A percentile compares a stretch with the other conserved stretches of the same genome.
Evolutionary conservation across 2,113 vertebrate genomes (phyloP).

Genomic region (Dicerorhinus sumatrensis): DNA sequence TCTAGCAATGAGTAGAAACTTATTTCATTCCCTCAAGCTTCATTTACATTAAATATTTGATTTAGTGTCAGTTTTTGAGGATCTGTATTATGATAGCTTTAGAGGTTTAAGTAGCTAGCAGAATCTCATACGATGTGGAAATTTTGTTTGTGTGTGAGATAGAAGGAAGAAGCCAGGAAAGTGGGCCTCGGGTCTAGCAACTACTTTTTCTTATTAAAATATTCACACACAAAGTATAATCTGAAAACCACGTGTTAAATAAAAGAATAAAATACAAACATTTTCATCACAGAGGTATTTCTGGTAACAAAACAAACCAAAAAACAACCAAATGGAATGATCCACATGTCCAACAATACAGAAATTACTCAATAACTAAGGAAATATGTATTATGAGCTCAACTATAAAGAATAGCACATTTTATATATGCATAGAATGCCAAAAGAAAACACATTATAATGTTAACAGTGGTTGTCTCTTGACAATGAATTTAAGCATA

Average conservation of each 20-base stretch:
- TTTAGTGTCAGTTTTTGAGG: conserved; percentile 58
- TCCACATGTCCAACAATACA: neutral
- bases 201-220: conserved; percentile 14
- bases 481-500: neutral
- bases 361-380: conserved; percentile 31
- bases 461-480: neutral
- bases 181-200: neutral
- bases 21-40: conserved; percentile 59
- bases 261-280: conserved; percentile 33
- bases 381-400: neutral
- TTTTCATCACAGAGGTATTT: neutral
- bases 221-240: neutral
- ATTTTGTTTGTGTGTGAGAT: neutral
- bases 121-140: conserved; percentile 42
- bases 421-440: neutral
- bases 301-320: neutral
- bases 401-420: neutral
- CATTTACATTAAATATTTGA: conserved; percentile 59
- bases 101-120: conserved; percentile 27
- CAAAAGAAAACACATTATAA: neutral
- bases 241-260: neutral
- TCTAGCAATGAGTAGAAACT: conserved; percentile 48
- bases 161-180: neutral
- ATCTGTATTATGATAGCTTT: conserved; percentile 12
- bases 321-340: neutral